phyloP scores from a whole-genome alignment of 2,113 vertebrate genomes.

The Forbesichthys agassizii region DNA sequence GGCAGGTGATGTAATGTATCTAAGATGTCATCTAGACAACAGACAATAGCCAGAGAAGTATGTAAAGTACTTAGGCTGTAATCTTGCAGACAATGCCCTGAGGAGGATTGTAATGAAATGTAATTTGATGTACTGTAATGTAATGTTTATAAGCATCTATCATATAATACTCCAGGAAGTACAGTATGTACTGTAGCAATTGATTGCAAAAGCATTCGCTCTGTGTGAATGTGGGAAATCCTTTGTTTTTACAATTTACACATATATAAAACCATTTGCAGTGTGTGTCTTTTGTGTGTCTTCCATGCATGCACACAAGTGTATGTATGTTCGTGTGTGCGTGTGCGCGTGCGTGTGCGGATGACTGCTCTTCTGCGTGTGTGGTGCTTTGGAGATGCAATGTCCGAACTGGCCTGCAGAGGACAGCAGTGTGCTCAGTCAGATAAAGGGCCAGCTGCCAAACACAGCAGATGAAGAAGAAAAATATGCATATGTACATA shows the following conservation, averaged over 20 bases:
- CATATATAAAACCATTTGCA: neutral
- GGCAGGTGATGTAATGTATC: conserved; percentile 51
- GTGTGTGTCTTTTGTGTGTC: neutral
- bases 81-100: too few species aligned
- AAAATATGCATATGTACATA: neutral
- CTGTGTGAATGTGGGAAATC: neutral
- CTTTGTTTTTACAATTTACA: too few species aligned
- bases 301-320: neutral
- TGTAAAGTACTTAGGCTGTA: too few species aligned
- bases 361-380: neutral
- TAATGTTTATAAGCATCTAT: too few species aligned
- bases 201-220: too few species aligned
- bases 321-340: conserved; percentile 4
- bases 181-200: too few species aligned
- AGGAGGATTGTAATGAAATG: too few species aligned
- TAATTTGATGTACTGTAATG: too few species aligned
- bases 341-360: neutral
- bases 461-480: conserved; percentile 9
- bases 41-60: neutral
- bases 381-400: neutral
- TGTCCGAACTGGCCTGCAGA: conserved; percentile 36
- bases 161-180: too few species aligned
- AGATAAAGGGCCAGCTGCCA: neutral
- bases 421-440: conserved; percentile 35
- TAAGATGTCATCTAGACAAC: conserved; percentile 7